Evolutionary conservation across 2,113 vertebrate genomes (phyloP).

Genomic region (Plectropomus leopardus): DNA sequence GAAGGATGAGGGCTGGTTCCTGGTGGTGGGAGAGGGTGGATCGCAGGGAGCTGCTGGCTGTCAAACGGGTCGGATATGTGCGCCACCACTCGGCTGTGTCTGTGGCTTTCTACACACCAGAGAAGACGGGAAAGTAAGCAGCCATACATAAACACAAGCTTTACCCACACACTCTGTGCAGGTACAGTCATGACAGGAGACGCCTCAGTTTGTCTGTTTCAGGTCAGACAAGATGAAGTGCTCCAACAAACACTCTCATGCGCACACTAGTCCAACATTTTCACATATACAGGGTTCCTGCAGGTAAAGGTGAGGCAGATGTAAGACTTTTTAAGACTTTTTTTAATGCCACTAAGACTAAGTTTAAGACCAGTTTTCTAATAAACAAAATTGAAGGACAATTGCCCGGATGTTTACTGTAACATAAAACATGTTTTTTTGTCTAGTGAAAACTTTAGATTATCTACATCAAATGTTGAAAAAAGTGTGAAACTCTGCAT

Average conservation of each 20-base stretch:
- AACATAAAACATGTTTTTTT: no score
- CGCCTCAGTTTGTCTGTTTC: neutral
- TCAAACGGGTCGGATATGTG: constrained; percentile 94
- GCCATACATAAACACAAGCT: neutral
- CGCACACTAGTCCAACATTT: no score
- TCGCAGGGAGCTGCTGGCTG: constrained; percentile 91
- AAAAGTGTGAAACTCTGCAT: no score
- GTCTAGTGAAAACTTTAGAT: no score
- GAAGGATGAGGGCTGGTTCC: constrained; percentile 98
- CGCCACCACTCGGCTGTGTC: constrained; percentile 85
- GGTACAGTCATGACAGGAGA: neutral
- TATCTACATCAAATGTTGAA: no score
- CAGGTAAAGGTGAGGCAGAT: no score
- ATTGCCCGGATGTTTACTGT: no score
- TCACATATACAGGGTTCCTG: no score
- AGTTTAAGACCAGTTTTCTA: no score
- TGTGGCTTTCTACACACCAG: constrained; percentile 95
- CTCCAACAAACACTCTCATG: neutral
- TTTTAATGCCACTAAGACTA: no score
- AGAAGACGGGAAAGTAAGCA: constrained; percentile 91
- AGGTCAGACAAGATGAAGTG: neutral
- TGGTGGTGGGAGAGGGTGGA: constrained; percentile 95
- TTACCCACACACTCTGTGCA: neutral
- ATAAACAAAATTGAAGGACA: no score
- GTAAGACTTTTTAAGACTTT: no score